Base-by-base conservation (phyloP, 2,888 invertebrate genomes). In the Ichneumoninae sp. region DNA sequence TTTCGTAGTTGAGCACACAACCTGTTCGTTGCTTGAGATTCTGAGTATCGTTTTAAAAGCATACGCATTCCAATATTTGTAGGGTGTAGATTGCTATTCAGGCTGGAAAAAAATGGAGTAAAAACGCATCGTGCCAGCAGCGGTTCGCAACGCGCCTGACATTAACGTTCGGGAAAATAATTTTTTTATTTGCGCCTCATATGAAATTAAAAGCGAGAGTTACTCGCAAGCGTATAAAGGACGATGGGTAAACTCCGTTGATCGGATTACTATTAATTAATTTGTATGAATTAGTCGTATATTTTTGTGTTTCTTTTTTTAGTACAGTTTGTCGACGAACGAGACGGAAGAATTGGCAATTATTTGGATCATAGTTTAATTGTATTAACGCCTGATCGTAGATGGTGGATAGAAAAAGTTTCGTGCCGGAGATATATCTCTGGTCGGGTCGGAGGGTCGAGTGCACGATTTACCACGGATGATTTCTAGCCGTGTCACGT, bases 201-300 rank as follows among this genome's bases (percentile, higher is more conserved):
- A 75, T 66, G 65, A 76, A 82, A 72, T 70, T 84, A 50, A 65
- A 22, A 82, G 72, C 52, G 71, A 80, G 33, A 50, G 30, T 68
- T 33, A 70, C 7, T 72, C 52, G 75, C 70, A 62, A 62, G 44
- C 66, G 66, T 66, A 60, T 52, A 57, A 75, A 13, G 70, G 70
- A 82, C 79, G 57, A 82, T 84, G 82, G 82, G 72, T 80, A 74
- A 75, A 82, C 60, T 84, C 84, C 82, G 84, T 84, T 84, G 84
- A 84, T 76, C 84, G 84, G 84, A 82, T 57, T 80, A 70, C 44
- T 84, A 74, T 84, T 69, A 80, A 66, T 84, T 71, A 76, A 76
- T 76, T 82, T 66, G n/a, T 79, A 79, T 82, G 40, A 26, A 78
- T 81, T 81, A 82, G 75, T 74, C 62, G 57, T 54, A 77, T 74